These are phyloP conservation scores for Ornithorhynchus anatinus DNA, from an alignment of 2,113 vertebrate genomes.

Conservation along the genomic window DNA sequence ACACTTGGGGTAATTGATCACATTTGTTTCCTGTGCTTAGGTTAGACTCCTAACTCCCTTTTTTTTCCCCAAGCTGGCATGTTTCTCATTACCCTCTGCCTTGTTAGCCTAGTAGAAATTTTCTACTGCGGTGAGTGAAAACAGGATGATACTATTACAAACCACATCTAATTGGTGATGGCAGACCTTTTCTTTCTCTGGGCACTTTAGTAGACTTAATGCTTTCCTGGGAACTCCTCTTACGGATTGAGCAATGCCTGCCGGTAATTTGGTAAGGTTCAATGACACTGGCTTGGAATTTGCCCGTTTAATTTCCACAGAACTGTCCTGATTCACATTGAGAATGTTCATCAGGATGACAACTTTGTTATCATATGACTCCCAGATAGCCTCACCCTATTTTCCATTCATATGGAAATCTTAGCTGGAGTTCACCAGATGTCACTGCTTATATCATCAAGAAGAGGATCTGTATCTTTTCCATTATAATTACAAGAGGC, in stretches of 20 bases:
- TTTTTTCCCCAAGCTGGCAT: conserved; percentile 68
- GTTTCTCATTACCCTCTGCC: conserved; percentile 82
- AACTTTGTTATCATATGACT: background rate
- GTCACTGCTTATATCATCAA: conserved; percentile 17
- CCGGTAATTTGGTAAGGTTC: background rate
- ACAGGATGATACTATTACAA: conserved; percentile 74
- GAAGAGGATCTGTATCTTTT: conserved; percentile 30
- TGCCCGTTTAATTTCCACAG: background rate
- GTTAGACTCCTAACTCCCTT: conserved; percentile 81
- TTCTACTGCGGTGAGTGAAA: conserved; percentile 76
- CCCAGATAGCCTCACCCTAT: conserved; percentile 25
- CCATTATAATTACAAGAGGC: conserved; percentile 20
- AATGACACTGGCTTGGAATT: background rate
- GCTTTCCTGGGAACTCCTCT: conserved; percentile 29
- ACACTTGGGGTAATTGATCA: conserved; percentile 93
- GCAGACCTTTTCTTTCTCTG: conserved; percentile 48
- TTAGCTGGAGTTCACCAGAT: conserved; percentile 30
- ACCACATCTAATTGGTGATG: conserved; percentile 62
- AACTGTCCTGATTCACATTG: background rate
- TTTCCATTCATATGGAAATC: background rate
- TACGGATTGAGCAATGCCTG: background rate
- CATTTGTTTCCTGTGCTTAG: conserved; percentile 87
- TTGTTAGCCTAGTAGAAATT: conserved; percentile 75
- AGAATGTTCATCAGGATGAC: conserved; percentile 1
- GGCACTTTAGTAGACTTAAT: conserved; percentile 19